A percentile compares a stretch with the other conserved stretches of the same genome.
These are phyloP conservation scores for Pelochelys cantorii DNA, from an alignment of 2,797 vertebrate species.

Conservation along the genomic window DNA sequence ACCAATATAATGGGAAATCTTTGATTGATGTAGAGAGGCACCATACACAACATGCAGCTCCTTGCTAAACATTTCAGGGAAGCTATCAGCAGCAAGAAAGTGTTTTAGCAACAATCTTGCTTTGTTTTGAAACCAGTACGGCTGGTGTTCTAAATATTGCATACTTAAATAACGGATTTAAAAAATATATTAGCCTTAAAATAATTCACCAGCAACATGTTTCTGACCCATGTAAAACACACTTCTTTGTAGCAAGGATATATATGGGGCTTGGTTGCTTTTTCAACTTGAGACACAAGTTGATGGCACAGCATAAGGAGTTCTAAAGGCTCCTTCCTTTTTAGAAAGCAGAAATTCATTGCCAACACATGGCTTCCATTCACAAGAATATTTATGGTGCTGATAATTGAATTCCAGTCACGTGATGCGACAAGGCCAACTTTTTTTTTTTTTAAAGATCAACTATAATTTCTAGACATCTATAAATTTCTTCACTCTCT, in stretches of 20 bases:
- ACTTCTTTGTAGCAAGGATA: not conserved
- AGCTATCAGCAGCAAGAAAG: constrained; percentile 53
- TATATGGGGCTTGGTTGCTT: not conserved
- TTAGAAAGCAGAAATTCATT: constrained; percentile 72
- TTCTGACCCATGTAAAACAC: constrained; percentile 34
- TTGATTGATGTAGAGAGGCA: constrained; percentile 47
- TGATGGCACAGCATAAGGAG: constrained; percentile 52
- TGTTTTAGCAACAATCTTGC: constrained; percentile 56
- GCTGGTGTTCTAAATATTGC: constrained; percentile 54
- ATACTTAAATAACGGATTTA: constrained; percentile 34
- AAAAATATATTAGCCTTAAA: constrained; percentile 42
- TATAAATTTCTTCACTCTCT: constrained; percentile 81
- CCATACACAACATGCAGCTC: constrained; percentile 13
- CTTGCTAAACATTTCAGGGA: constrained; percentile 62
- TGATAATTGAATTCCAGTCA: constrained; percentile 82
- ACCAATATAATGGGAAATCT: not conserved
- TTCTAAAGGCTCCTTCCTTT: constrained; percentile 71
- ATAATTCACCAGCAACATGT: not conserved
- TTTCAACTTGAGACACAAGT: constrained; percentile 44
- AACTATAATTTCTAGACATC: constrained; percentile 81
- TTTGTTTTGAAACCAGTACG: constrained; percentile 72
- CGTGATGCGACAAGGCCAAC: constrained; percentile 72
- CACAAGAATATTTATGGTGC: constrained; percentile 81
- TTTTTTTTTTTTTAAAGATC: constrained; percentile 53
- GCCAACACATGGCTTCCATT: constrained; percentile 77